Evolutionary conservation across 2,888 invertebrate species (phyloP).

Genomic region (Drosophila borborema): DNA sequence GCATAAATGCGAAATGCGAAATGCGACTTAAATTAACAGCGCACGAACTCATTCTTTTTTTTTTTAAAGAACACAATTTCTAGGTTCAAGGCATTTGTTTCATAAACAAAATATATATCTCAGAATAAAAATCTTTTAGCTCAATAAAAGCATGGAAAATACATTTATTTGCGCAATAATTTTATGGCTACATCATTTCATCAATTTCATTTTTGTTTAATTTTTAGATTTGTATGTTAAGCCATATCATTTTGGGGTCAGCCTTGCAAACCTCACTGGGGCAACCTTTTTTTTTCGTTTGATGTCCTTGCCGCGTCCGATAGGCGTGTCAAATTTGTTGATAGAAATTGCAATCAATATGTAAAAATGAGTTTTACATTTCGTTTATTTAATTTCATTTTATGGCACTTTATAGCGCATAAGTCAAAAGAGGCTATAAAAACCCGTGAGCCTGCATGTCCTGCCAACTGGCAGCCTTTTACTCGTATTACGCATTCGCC

Average conservation of each 20-base stretch:
- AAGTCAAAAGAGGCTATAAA: conserved; percentile 74
- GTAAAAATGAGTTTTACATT: conserved; percentile 66
- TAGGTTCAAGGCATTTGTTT: background rate
- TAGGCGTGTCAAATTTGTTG: conserved; percentile 55
- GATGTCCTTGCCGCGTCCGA: conserved; percentile 35
- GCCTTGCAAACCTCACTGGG: background rate
- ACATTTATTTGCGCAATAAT: background rate
- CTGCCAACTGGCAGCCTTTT: conserved; percentile 55
- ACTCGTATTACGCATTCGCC: conserved; percentile 76
- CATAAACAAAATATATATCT: background rate
- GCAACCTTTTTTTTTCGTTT: conserved; percentile 17
- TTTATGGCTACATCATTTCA: background rate
- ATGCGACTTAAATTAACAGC: conserved; percentile 53
- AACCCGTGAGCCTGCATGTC: conserved; percentile 49
- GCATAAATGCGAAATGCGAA: conserved; percentile 49
- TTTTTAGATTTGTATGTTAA: background rate
- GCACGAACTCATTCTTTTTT: conserved; percentile 49
- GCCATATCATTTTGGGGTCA: background rate
- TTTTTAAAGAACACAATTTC: conserved; percentile 15
- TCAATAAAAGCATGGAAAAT: no score
- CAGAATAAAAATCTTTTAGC: background rate
- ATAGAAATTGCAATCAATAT: conserved; percentile 76
- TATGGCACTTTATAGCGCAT: conserved; percentile 75
- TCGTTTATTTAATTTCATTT: conserved; percentile 79
- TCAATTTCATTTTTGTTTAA: background rate